These are phyloP conservation scores for Radopholus similis DNA, from an alignment of 1,140 invertebrate genomes.

Conservation along the genomic window DNA sequence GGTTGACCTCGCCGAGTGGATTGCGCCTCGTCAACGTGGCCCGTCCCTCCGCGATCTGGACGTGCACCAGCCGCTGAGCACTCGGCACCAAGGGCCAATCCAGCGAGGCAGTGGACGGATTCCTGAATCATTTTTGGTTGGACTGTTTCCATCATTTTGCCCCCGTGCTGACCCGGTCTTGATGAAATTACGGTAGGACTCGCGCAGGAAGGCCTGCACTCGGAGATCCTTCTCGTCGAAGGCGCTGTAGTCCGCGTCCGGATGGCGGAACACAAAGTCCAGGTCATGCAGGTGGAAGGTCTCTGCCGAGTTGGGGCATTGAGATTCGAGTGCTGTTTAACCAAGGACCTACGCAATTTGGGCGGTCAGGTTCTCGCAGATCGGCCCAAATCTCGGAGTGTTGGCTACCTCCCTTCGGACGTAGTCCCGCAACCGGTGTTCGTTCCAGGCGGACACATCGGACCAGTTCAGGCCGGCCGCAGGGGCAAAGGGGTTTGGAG, in stretches of 20 bases:
- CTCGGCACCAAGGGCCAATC: background rate
- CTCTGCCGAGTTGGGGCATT: background rate
- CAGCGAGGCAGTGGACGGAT: background rate
- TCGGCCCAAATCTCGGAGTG: conserved; percentile 15
- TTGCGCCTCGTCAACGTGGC: background rate
- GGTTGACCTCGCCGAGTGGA: background rate
- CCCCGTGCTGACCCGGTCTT: background rate
- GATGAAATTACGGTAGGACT: background rate
- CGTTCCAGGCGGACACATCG: background rate
- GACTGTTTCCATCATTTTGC: background rate
- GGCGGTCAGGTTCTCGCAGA: background rate
- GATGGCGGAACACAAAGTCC: background rate
- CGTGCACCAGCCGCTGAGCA: background rate
- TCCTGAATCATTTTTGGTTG: background rate
- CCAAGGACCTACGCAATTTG: conserved; percentile 17
- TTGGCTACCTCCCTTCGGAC: conserved; percentile 2
- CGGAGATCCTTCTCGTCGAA: background rate
- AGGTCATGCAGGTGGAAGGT: background rate
- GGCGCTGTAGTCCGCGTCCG: background rate
- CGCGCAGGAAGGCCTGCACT: background rate
- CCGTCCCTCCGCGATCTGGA: background rate
- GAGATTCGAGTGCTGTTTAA: background rate
- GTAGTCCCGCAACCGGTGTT: background rate
- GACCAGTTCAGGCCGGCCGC: conserved; percentile 10
- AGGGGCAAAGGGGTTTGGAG: background rate